Base-by-base conservation (phyloP, 37 sponge, comb jelly and placozoan species). In the Tethya wilhelma region DNA sequence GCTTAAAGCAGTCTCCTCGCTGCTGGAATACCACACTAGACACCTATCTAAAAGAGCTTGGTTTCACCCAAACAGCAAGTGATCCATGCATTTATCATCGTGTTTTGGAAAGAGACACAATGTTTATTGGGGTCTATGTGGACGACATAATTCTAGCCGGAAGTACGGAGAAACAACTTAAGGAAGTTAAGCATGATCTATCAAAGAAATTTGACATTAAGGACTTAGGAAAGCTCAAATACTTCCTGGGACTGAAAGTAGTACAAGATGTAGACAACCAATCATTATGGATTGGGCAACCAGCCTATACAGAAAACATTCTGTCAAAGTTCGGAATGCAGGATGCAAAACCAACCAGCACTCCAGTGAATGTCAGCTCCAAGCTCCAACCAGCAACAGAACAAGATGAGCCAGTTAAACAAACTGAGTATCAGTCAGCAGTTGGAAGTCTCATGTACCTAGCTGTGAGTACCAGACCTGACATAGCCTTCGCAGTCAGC, bases 271-370 rank as follows among this genome's bases (percentile, higher is more conserved):
- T 56, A n/a, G 64, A 38, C 19, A 78, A 55, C 22, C 81, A n/a
- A n/a, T n/a, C n/a, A n/a, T n/a, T 83, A 34, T 89, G 89, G 89
- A 78, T 89, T 38, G 79, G 89, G 25, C 84, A 89, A 44, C 89
- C 77, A 46, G 58, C 72, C 5, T 89, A 70, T 60, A 84, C 80
- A n/a, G 80, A 83, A 40, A 37, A 56, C 33, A 25, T 89, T 32
- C 74, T 89, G 36, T 74, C 72, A 63, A 79, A 79, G 32, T 84
- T 74, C 58, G 84, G 85, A 22, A 83, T 89, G 85, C 65, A 89
- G 32, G 44, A 81, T 42, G 31, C 59, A 9, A 83, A 89, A 63
- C 41, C 79, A n/a, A 62, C 29, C 32, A 29, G 22, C 9, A 84
- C 84, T 60, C 84, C 84, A 31, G 77, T 67, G 22, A 44, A 75